These are phyloP conservation scores for Xenotilapia caudafasciata DNA, from an alignment of 2,113 vertebrate genomes.

Conservation along the genomic window DNA sequence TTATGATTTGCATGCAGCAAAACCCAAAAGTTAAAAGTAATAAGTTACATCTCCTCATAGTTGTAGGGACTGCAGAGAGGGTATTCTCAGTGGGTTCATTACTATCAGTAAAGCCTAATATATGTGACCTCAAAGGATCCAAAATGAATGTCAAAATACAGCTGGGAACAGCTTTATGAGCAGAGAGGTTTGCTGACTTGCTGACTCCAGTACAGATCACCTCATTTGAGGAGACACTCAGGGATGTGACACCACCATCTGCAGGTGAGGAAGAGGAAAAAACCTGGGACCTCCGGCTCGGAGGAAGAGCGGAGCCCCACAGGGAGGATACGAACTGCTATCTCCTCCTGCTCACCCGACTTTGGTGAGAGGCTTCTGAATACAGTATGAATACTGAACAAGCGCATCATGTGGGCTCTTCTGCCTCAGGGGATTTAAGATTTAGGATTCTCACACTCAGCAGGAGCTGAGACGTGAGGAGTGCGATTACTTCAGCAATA, in stretches of 20 bases:
- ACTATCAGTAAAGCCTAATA: background rate
- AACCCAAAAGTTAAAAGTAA: background rate
- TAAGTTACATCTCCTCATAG: background rate
- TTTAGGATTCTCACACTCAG: slow-evolving; percentile 50
- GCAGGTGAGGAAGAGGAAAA: slow-evolving; percentile 3
- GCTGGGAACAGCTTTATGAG: background rate
- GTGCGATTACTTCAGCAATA: slow-evolving; percentile 16
- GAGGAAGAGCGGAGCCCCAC: slow-evolving; percentile 19
- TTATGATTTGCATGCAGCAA: background rate
- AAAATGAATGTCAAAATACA: background rate
- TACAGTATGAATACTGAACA: slow-evolving; percentile 59
- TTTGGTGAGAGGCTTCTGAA: slow-evolving; percentile 12
- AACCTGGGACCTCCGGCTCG: background rate
- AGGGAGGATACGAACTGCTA: slow-evolving; percentile 20
- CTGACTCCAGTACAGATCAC: background rate
- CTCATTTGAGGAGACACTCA: background rate
- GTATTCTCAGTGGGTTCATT: background rate
- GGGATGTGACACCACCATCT: slow-evolving; percentile 23
- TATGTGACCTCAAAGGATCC: background rate
- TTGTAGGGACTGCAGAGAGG: background rate
- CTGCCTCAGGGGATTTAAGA: slow-evolving; percentile 48
- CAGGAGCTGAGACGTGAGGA: slow-evolving; percentile 30
- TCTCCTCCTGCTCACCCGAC: slow-evolving; percentile 17
- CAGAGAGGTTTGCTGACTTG: background rate
- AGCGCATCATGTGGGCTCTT: slow-evolving; percentile 27